A percentile compares a stretch with the other conserved stretches of the same genome.
Conservation (phyloP, 2,113 vertebrate genomes). For the Prionailurus viverrinus region DNA sequence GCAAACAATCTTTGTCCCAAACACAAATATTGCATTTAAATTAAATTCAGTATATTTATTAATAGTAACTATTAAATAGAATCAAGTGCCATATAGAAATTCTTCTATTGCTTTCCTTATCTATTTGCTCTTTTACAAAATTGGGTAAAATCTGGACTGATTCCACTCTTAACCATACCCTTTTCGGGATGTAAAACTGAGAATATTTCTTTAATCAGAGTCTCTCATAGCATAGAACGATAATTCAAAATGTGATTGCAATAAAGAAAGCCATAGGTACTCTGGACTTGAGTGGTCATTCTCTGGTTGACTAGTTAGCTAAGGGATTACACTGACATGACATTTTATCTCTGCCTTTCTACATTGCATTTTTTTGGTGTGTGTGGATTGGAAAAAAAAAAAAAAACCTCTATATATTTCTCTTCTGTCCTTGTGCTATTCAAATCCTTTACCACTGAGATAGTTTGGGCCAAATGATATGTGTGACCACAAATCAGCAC, state of each 20-base stretch:
- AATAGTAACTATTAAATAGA: neutral
- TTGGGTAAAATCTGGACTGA: neutral
- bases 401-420: neutral
- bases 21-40: neutral
- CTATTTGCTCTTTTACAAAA: neutral
- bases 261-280: conserved; percentile 58
- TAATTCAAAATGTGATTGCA: conserved; percentile 63
- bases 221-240: conserved; percentile 44
- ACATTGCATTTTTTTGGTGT: neutral
- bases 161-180: neutral
- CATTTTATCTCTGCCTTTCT: conserved; percentile 71
- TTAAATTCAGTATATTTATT: conserved; percentile 24
- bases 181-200: conserved; percentile 44
- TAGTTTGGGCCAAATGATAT: neutral
- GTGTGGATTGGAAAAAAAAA: neutral
- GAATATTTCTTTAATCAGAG: conserved; percentile 51
- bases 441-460: neutral
- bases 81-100: neutral
- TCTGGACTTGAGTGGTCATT: conserved; percentile 53
- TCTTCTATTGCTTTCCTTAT: neutral
- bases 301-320: conserved; percentile 67
- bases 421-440: neutral
- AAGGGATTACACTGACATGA: conserved; percentile 52
- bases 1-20: neutral
- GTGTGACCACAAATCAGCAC: neutral